Conservation (phyloP, 2,113 vertebrate genomes). For the Myotis yumanensis region DNA sequence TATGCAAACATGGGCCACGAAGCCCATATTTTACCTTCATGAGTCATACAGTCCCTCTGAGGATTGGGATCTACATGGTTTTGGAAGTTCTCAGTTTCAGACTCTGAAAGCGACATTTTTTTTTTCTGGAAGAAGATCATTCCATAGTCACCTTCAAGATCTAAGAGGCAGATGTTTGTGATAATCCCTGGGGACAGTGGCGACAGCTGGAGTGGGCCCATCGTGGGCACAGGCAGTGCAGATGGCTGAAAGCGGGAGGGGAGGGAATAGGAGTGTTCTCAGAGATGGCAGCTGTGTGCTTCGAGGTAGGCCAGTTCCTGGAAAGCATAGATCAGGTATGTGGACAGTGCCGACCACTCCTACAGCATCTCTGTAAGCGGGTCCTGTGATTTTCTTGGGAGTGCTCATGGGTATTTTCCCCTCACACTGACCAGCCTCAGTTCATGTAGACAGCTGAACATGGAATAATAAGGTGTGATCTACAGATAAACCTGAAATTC, state of each 20-base stretch:
- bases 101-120: not conserved
- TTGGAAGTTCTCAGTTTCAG: not conserved
- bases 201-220: not conserved
- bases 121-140: not conserved
- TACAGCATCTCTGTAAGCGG: accelerated
- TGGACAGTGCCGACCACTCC: not conserved
- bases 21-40: not conserved
- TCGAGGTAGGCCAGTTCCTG: not conserved
- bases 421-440: not conserved
- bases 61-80: not conserved
- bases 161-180: not conserved
- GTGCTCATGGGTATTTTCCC: not conserved
- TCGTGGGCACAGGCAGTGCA: not conserved
- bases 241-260: not conserved
- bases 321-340: not conserved
- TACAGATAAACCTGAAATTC: not conserved
- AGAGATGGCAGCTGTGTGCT: not conserved
- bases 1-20: not conserved
- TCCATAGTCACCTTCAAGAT: not conserved
- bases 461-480: not conserved
- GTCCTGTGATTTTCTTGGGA: not conserved
- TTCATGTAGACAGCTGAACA: not conserved
- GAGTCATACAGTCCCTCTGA: not conserved
- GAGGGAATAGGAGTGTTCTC: not conserved
- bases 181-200: not conserved